Base-by-base conservation (phyloP, 2,113 vertebrate species). In the Otis tarda region DNA sequence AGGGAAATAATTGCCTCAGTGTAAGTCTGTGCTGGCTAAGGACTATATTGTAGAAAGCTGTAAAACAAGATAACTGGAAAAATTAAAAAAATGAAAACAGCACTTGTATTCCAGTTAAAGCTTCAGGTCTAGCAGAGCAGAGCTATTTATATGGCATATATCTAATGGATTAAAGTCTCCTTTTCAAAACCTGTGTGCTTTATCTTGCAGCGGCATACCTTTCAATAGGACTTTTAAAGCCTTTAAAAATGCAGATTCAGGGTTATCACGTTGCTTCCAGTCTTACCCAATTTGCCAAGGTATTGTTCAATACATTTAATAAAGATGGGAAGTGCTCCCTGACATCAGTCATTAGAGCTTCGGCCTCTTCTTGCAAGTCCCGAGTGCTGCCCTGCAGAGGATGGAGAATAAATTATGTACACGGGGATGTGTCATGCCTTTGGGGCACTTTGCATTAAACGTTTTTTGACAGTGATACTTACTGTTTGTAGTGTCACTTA, bases 181-280 rank as follows among this genome's bases (percentile, higher is more conserved):
- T 69, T 84, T 64, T 71, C 65, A 41, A 70, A 53, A 53, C 3
- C 49, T 2, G 0, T 30, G 56, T 25, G 85, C 91, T 95, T 97
- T 96, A 97, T 97, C 97, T 96, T 18, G 2, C 92, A 75, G 89
- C 2, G 11, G 27, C 95, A 95, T 87, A 93, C 91, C 87, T 96
- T 91, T 78, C 16, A 6, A 53, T 61, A 23, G 92, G 89, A 56
- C 74, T 77, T 92, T 14, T 35, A 69, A 65, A 69, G 68, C 70
- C 83, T 94, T 68, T 89, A 73, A 95, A 60, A 94, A 93, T 90
- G 91, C 89, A 94, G 71, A 73, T 90, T 47, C 28, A 14, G 95
- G 94, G 95, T 95, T 97, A 96, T 96, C 84, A 2, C 35, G 84
- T 60, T 45, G 91, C 87, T 90, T 23, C 75, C 95, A 95, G 93